Conservation (phyloP, 2,888 invertebrate genomes). For the Archips xylosteana region DNA sequence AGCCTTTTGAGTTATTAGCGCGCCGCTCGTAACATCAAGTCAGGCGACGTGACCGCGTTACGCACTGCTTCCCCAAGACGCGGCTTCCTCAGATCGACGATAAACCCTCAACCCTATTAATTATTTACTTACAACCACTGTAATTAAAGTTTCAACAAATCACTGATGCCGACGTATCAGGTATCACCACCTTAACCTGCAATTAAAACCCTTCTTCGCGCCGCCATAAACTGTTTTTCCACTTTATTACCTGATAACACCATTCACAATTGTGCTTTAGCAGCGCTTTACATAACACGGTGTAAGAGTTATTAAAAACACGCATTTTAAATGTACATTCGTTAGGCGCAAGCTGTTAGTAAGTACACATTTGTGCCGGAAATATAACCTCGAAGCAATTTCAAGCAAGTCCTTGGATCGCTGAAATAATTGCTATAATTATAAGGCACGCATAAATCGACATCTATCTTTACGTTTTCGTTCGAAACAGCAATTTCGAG, state of each 20-base stretch:
- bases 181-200: conserved; percentile 52
- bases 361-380: conserved; percentile 27
- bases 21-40: conserved; percentile 9
- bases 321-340: conserved; percentile 19
- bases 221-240: conserved; percentile 31
- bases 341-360: conserved; percentile 14
- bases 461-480: conserved; percentile 35
- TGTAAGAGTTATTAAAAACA: conserved; percentile 6
- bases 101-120: conserved; percentile 73
- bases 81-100: conserved; percentile 42
- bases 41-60: conserved; percentile 10
- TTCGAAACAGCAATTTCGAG: conserved; percentile 36
- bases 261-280: conserved; percentile 29
- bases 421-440: conserved; percentile 37
- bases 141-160: conserved; percentile 82
- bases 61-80: conserved; percentile 33
- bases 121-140: conserved; percentile 60
- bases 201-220: conserved; percentile 40
- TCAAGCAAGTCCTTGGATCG: conserved; percentile 33
- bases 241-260: conserved; percentile 36
- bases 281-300: conserved; percentile 1
- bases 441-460: conserved; percentile 40
- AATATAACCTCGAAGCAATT: conserved; percentile 29
- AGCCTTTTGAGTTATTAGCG: conserved; percentile 2
- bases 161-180: conserved; percentile 62